Evolutionary conservation across 2,113 vertebrate genomes (phyloP).

Genomic region (Condylura cristata): DNA sequence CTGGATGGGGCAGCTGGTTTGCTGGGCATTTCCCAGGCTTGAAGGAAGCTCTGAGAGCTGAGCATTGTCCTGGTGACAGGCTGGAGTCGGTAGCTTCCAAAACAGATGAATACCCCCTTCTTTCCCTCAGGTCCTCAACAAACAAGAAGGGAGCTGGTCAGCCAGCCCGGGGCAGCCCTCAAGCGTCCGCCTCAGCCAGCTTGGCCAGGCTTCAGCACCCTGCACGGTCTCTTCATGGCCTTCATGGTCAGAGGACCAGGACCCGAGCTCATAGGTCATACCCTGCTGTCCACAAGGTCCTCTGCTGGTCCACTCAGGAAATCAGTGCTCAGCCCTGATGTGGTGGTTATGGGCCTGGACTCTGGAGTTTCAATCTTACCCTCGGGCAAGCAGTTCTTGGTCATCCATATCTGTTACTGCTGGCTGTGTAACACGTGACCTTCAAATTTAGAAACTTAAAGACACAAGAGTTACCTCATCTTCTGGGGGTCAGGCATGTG

Average conservation of each 20-base stretch:
- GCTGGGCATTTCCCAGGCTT: background rate
- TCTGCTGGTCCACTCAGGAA: background rate
- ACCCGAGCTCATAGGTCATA: background rate
- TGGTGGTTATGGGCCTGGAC: background rate
- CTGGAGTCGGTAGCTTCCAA: background rate
- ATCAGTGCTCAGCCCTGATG: accelerated
- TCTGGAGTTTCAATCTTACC: background rate
- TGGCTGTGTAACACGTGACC: background rate
- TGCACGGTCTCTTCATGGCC: accelerated
- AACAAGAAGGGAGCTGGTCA: background rate
- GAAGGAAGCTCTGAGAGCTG: background rate
- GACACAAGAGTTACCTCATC: background rate
- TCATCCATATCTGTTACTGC: background rate
- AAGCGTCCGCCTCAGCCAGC: background rate
- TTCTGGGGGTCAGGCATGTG: background rate
- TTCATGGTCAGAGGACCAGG: background rate
- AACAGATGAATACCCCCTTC: background rate
- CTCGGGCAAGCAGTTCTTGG: too few relatives aligned
- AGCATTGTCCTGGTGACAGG: background rate
- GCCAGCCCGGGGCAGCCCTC: background rate
- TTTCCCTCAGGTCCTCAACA: background rate
- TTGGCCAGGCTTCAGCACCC: background rate
- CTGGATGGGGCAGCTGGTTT: background rate
- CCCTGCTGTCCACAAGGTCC: background rate
- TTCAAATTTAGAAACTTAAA: background rate